Evolutionary conservation across 1,140 invertebrate species (phyloP), one percentile per base, ranked within the genome.

Genomic region (Kradibia gibbosae): DNA sequence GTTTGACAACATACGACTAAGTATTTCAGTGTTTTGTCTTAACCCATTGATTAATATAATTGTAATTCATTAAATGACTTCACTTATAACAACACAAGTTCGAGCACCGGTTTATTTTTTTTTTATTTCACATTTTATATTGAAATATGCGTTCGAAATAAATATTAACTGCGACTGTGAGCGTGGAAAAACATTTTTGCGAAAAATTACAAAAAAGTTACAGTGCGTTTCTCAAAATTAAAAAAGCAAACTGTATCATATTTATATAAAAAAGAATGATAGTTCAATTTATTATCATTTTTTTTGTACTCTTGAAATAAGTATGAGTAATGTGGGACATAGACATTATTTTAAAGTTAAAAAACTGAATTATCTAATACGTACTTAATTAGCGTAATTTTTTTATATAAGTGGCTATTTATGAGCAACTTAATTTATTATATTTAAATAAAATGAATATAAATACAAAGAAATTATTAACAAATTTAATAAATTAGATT

Each of bases 201-300:
- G 20, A 22, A 65, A 78, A 53, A 53, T 39, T 53, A 31, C 28
- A 3, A 36, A 78, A 77, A 77, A 78, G 75, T 82, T 62, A 77
- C 28, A 82, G 81, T 82, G 75, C 75, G 81, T 82, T 82, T 82
- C 75, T 82, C 81, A 15, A 77, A 71, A 57, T n/a, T 71, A 20
- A 22, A 72, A 25, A 48, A 28, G 2, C 11, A 42, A 36, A 20
- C 39, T 48, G 48, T 20, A 53, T 53, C 39, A 31, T 75, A 39
- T 15, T 28, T 48, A 3, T 50, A 73, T 22, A 17, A 13, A 48
- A 3, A 48, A 71, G 22, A 15, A 0, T 48, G 15, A 48, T 28
- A 48, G 15, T 42, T n/a, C 42, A n/a, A n/a, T 65, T 65, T 72
- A 5, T 7, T 7, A 28, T 50, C 28, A 45, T 45, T 50, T 10